Evolutionary conservation across 2,113 vertebrate genomes (phyloP).

Genomic region (Oenanthe melanoleuca): DNA sequence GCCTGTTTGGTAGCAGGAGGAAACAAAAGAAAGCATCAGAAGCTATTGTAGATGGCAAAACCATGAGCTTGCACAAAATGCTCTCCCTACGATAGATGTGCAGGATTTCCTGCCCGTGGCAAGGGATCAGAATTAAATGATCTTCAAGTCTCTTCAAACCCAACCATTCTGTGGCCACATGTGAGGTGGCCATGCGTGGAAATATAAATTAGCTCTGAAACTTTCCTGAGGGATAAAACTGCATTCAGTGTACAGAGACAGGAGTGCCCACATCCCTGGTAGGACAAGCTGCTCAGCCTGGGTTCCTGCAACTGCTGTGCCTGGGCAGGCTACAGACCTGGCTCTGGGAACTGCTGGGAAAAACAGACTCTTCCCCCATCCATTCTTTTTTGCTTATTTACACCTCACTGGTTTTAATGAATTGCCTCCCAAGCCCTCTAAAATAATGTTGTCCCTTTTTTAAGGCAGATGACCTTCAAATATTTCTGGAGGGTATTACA

Average conservation of each 20-base stretch:
- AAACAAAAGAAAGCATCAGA: neutral
- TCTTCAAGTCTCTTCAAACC: neutral
- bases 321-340: neutral
- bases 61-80: rapidly evolving
- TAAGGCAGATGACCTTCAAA: constrained; percentile 6
- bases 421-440: neutral
- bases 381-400: neutral
- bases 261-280: rapidly evolving
- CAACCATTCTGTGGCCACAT: neutral
- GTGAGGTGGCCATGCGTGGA: neutral
- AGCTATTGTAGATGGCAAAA: neutral
- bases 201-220: neutral
- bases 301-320: rapidly evolving
- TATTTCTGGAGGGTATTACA: neutral
- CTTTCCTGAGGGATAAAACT: neutral
- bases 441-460: neutral
- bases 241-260: rapidly evolving
- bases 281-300: neutral
- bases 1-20: constrained; percentile 72
- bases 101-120: neutral
- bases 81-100: too few relatives aligned
- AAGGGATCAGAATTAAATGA: neutral
- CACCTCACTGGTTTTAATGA: neutral
- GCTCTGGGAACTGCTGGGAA: neutral
- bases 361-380: neutral